Evolutionary conservation across 30 jellyfish, hydroid and myxozoan species (phyloP), one percentile per base, ranked within the genome.

Genomic region (Aurelia sp.): DNA sequence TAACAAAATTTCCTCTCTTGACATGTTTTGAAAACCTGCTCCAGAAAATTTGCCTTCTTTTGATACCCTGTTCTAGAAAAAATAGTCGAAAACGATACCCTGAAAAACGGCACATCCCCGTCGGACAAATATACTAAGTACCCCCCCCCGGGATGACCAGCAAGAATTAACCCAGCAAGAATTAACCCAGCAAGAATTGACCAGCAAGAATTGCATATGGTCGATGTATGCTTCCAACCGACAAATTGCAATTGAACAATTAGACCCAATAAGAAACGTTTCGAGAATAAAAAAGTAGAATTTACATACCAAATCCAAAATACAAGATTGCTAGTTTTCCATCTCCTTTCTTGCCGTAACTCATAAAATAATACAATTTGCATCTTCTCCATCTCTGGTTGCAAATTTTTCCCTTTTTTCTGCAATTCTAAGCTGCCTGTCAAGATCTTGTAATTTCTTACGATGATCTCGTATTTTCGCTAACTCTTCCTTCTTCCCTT

Each of bases 401-500:
- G 97, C 88, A 64, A 84, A 88, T 57, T 95, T 88, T 67, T 93
- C 98, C 31, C 94, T 81, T 55, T 88, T 87, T 55, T 93, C 98
- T 10, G 99, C 97, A 19, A 94, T 68, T 41, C 96, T 27, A 63
- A 88, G 63, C 88, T 94, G 99, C 71, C 97, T 69, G 41, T 94
- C 99, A 4, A 94, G 92, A 38, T 94, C 99, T 64, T 94, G 99
- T 27, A 94, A 65, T 80, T 89, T 94, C 61, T 81, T 77, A 30
- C 96, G 67, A 73, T 89, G 97, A 57, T 94, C 99, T 55, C 92
- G 85, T 19, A 94, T 94, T 79, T 85, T 88, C 24, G 79, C 85
- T 22, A 94, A 68, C 65, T 88, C 99, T 53, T 94, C 99, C 60
- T 94, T 94, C 72, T 88, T 94, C 3, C 99, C 99, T 51, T 86